These are phyloP conservation scores for Archivesica marissinica DNA, from an alignment of 1,140 invertebrate species.

Conservation along the genomic window DNA sequence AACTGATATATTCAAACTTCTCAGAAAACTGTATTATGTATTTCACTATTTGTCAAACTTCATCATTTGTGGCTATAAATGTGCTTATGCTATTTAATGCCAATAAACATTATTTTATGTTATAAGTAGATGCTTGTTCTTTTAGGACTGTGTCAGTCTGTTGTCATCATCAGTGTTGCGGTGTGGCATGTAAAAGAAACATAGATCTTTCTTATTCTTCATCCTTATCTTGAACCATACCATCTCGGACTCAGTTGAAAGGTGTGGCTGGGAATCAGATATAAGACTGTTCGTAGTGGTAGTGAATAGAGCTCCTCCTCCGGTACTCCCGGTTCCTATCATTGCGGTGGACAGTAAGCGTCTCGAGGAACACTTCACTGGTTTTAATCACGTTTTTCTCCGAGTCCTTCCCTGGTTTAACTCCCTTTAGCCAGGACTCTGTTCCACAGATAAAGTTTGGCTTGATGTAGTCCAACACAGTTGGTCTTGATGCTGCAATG, in stretches of 20 bases:
- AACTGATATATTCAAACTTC: too few relatives aligned
- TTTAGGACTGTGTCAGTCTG: too few relatives aligned
- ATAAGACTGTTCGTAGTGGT: background rate
- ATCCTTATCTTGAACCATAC: background rate
- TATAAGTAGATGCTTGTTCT: too few relatives aligned
- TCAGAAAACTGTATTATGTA: too few relatives aligned
- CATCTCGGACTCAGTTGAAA: conserved; percentile 22
- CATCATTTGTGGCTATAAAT: too few relatives aligned
- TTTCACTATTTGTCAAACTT: too few relatives aligned
- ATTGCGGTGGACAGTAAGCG: conserved; percentile 5
- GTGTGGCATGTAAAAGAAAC: conserved; percentile 38
- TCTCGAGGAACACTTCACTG: conserved; percentile 19
- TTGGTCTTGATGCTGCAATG: background rate
- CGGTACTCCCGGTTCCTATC: background rate
- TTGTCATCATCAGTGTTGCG: too few relatives aligned
- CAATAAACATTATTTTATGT: too few relatives aligned
- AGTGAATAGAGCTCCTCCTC: background rate
- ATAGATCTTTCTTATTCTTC: background rate
- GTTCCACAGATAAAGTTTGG: conserved; percentile 33
- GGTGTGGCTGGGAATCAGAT: background rate
- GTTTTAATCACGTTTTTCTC: conserved; percentile 22
- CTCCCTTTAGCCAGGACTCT: conserved; percentile 26
- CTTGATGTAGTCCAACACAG: conserved; percentile 19
- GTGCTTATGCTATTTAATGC: too few relatives aligned
- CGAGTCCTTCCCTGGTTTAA: conserved; percentile 22